Conservation (phyloP, 1,140 invertebrate genomes). For the Holcopasites calliopsidis region DNA sequence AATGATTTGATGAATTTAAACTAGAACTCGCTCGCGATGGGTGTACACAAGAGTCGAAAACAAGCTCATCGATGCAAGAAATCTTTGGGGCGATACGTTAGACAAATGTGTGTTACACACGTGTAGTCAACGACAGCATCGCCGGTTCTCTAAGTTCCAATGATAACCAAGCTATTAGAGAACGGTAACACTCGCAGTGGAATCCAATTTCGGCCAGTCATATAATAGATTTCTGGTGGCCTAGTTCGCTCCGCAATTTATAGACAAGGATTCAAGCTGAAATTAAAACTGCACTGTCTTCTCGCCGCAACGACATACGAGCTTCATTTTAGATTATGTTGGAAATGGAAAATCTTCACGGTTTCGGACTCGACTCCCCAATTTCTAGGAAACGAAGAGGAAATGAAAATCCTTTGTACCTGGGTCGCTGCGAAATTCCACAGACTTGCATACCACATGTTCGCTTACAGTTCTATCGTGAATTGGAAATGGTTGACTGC, state of each 20-base stretch:
- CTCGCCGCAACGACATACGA: no score
- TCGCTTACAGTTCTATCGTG: neutral
- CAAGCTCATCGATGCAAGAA: neutral
- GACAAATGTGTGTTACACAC: neutral
- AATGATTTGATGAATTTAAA: neutral
- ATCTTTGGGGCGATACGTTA: neutral
- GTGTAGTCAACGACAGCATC: neutral
- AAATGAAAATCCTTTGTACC: neutral
- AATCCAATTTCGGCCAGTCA: slow-evolving; percentile 14
- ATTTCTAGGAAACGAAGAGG: neutral
- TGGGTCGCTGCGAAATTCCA: neutral
- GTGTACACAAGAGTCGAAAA: no score
- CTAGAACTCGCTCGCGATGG: neutral
- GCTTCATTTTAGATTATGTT: neutral
- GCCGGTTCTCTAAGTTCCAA: neutral
- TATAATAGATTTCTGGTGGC: neutral
- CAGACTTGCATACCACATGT: neutral
- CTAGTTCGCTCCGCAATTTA: slow-evolving; percentile 12
- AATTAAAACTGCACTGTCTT: slow-evolving; percentile 7
- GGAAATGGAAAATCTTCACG: neutral
- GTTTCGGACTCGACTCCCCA: neutral
- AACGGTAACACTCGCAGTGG: neutral
- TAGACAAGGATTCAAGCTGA: neutral
- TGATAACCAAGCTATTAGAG: neutral
- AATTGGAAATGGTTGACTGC: neutral